Base-by-base conservation (phyloP, 2,888 invertebrate genomes). In the Alviniconcha strummeri region DNA sequence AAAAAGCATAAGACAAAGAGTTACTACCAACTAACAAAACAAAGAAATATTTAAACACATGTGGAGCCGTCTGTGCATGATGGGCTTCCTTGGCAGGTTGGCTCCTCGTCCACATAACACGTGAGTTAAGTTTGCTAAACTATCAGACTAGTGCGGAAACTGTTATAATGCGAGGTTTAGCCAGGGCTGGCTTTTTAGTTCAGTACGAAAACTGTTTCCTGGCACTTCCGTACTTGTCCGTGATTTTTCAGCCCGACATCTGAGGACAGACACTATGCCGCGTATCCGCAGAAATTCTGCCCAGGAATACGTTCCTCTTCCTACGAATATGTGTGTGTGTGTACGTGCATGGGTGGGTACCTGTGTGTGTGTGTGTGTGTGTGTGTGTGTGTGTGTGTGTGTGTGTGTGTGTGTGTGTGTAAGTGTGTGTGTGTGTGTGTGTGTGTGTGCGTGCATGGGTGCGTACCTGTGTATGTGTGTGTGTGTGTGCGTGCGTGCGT, bases 381-480 rank as follows among this genome's bases (percentile, higher is more conserved):
- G 74, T 52, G 74, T 52, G 74, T 52, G 74, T 52, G 74, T 52
- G 74, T 52, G 74, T 36, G 74, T 52, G 74, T 52, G 74, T 15
- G 72, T 52, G 72, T 15, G 72, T 6, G 72, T 15, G 72, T 52
- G 72, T 15, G 72, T 72, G 52, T 6, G 72, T 72, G 72, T 52
- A 52, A 52, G 72, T 72, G 72, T 72, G 72, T 72, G 72, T 72
- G 72, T 72, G 72, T 5, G 72, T 52, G 72, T 72, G 52, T 52
- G 72, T 72, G 72, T 72, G 52, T 72, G 52, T 72, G 72, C 52
- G 72, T 52, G 72, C 52, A 52, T 52, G 72, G 36, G 52, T 72
- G 72, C 52, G 72, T 72, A 52, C 15, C 52, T 72, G 7, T 72
- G 7, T 72, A 52, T 72, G 72, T 36, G 72, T 8, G 72, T 36